Percentiles rank a stretch among this genome's conserved stretches.
Conservation (phyloP, 2,888 invertebrate genomes). For the Norana najaformis region DNA sequence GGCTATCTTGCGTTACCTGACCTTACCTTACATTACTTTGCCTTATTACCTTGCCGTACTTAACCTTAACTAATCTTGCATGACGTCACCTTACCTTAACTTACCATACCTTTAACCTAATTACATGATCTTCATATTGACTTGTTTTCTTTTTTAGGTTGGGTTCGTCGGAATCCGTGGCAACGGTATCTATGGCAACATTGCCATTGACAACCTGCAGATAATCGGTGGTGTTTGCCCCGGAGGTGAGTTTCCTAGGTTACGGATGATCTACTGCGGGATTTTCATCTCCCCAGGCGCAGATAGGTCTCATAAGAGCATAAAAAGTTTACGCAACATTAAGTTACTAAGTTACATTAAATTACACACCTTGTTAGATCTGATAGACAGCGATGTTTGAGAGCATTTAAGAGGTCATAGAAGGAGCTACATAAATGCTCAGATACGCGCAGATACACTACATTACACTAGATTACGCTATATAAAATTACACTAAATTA, state of each 20-base stretch:
- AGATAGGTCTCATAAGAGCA: neutral
- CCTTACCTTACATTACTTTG: neutral
- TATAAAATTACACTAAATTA: neutral
- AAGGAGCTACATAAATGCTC: neutral
- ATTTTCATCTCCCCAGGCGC: neutral
- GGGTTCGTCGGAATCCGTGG: constrained; percentile 37
- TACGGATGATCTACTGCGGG: neutral
- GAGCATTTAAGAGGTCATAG: neutral
- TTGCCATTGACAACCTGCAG: constrained; percentile 58
- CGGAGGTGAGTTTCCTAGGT: constrained; percentile 27
- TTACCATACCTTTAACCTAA: neutral
- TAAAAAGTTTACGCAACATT: neutral
- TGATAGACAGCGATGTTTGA: neutral
- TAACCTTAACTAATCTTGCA: too few relatives aligned
- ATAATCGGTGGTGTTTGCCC: constrained; percentile 48
- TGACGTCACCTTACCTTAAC: neutral
- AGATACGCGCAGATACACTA: neutral
- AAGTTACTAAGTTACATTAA: too few relatives aligned
- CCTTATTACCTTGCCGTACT: neutral
- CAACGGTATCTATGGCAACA: constrained; percentile 46
- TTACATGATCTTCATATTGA: neutral
- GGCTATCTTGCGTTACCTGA: neutral
- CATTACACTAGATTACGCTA: neutral
- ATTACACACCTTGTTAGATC: neutral
- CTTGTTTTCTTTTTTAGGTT: constrained; percentile 26